A percentile compares a stretch with the other conserved stretches of the same genome.
phyloP scores from a whole-genome alignment of 2,797 vertebrate genomes.

The Eurystomus glaucurus region DNA sequence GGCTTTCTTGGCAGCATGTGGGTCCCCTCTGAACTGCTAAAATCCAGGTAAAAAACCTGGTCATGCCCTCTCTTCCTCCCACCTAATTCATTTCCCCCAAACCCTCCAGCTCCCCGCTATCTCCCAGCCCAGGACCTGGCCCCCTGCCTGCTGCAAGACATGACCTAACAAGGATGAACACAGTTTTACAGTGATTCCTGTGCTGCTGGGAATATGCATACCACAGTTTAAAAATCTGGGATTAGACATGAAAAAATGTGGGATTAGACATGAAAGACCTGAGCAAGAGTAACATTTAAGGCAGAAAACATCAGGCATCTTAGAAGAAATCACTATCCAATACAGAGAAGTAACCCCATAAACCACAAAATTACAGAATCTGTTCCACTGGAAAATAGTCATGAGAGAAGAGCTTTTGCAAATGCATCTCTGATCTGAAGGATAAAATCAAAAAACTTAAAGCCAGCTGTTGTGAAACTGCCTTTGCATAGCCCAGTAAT shows the following conservation, averaged over 20 bases:
- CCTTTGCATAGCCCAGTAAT: neutral
- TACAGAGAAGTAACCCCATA: neutral
- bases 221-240: neutral
- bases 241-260: neutral
- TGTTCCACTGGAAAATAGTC: neutral
- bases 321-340: neutral
- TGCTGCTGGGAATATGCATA: neutral
- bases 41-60: neutral
- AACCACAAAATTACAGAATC: neutral
- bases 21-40: neutral
- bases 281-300: neutral
- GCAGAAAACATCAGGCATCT: neutral
- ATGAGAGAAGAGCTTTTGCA: neutral
- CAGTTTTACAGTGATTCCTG: neutral
- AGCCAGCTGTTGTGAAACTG: neutral
- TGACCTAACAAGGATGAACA: neutral
- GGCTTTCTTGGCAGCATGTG: neutral
- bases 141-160: neutral
- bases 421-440: slow-evolving; percentile 18
- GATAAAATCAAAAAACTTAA: slow-evolving; percentile 8
- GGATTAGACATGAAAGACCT: neutral
- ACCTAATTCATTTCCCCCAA: neutral
- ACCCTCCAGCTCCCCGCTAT: neutral
- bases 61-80: neutral
- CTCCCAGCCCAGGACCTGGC: neutral